phyloP scores from a whole-genome alignment of 2,888 invertebrate genomes.

The Napeogenes inachia region DNA sequence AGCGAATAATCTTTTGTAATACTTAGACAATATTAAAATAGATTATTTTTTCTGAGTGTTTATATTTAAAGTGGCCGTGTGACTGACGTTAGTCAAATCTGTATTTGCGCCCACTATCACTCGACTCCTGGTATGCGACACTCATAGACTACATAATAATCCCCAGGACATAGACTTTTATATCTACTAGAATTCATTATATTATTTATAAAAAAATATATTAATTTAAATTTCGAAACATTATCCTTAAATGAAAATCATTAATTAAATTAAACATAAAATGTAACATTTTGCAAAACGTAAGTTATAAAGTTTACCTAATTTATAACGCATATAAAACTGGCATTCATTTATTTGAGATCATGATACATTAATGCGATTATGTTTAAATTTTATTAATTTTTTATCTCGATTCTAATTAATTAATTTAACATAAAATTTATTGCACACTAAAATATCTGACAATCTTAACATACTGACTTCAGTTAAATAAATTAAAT shows the following conservation, averaged over 20 bases:
- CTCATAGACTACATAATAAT: slow-evolving; percentile 58
- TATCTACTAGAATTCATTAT: slow-evolving; percentile 45
- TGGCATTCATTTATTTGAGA: not conserved
- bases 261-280: slow-evolving; percentile 6
- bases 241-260: not conserved
- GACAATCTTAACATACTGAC: too few species aligned
- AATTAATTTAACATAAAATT: slow-evolving; percentile 5
- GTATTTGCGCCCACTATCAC: slow-evolving; percentile 68
- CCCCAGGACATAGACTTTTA: slow-evolving; percentile 45
- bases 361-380: not conserved
- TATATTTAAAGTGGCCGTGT: slow-evolving; percentile 36
- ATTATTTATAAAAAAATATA: not conserved
- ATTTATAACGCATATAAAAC: slow-evolving; percentile 3
- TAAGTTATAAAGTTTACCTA: not conserved
- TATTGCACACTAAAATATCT: not conserved
- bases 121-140: slow-evolving; percentile 63
- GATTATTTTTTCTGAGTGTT: slow-evolving; percentile 3
- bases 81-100: slow-evolving; percentile 57
- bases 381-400: not conserved
- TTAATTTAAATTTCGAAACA: too few species aligned
- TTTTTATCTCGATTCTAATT: not conserved
- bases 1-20: too few species aligned
- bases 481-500: not conserved
- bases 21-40: too few species aligned
- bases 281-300: not conserved